phyloP scores from a whole-genome alignment of 2,113 vertebrate genomes.

The Ciconia boyciana region DNA sequence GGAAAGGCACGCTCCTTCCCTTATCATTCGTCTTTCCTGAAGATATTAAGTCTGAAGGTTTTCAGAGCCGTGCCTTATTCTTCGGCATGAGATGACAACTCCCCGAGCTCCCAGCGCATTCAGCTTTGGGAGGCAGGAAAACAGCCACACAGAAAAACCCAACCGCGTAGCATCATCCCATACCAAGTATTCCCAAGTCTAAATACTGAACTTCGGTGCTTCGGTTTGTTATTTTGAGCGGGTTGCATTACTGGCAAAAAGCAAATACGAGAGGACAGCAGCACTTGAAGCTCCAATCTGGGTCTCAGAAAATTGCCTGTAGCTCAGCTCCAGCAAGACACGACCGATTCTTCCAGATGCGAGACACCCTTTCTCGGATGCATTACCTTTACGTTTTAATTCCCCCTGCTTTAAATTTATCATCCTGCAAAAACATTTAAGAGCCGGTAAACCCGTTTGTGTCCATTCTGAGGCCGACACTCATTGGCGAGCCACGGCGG shows the following conservation, averaged over 20 bases:
- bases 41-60: neutral
- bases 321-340: neutral
- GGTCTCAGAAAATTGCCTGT: neutral
- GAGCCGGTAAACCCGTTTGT: neutral
- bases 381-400: neutral
- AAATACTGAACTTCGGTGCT: neutral
- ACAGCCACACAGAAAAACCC: neutral
- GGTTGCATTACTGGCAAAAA: neutral
- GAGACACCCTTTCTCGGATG: neutral
- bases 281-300: neutral
- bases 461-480: no score
- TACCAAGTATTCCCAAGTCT: rapidly evolving
- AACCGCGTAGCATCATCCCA: neutral
- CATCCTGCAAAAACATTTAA: neutral
- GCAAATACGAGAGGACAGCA: neutral
- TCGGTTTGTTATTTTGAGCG: neutral
- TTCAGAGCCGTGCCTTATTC: neutral
- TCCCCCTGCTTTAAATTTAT: neutral
- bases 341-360: neutral
- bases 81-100: neutral
- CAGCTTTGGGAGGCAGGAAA: neutral
- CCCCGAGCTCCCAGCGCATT: rapidly evolving
- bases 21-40: neutral
- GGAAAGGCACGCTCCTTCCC: neutral
- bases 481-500: neutral